A percentile compares a stretch with the other conserved stretches of the same genome.
Evolutionary conservation across 2,113 vertebrate species (phyloP).

Genomic region (Podilymbus podiceps): DNA sequence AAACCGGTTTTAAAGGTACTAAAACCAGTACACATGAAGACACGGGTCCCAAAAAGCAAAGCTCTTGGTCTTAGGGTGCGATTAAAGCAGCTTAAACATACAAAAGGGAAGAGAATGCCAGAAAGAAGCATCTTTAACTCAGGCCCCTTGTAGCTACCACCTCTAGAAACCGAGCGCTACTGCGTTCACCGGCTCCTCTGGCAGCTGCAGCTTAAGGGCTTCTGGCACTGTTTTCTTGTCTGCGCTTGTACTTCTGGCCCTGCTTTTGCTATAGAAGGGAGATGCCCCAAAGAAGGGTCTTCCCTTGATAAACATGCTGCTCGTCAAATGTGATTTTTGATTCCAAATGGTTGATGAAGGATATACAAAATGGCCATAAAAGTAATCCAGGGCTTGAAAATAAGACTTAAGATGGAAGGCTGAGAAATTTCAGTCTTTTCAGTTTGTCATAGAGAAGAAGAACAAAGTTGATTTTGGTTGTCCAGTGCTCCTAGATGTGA

Average conservation of each 20-base stretch:
- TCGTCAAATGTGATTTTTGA: neutral
- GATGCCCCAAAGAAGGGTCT: neutral
- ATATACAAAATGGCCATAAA: neutral
- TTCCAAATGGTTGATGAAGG: neutral
- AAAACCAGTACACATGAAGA: neutral
- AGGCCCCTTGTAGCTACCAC: neutral
- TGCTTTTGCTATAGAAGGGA: neutral
- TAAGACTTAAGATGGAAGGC: neutral
- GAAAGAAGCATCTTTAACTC: neutral
- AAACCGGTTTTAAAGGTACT: neutral
- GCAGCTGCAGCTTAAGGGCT: neutral
- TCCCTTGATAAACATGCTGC: neutral
- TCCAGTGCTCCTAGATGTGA: neutral
- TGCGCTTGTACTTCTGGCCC: neutral
- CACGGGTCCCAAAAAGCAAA: neutral
- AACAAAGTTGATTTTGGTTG: neutral
- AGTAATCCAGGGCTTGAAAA: neutral
- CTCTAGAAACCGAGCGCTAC: rapidly evolving
- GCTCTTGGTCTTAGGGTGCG: neutral
- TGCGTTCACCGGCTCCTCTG: neutral
- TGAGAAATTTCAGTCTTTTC: neutral
- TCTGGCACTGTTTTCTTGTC: neutral
- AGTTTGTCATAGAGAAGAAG: neutral
- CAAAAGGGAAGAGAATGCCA: neutral
- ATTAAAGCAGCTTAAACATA: neutral